phyloP scores from a whole-genome alignment of 2,797 vertebrate genomes.

The Pseudopleuronectes americanus region DNA sequence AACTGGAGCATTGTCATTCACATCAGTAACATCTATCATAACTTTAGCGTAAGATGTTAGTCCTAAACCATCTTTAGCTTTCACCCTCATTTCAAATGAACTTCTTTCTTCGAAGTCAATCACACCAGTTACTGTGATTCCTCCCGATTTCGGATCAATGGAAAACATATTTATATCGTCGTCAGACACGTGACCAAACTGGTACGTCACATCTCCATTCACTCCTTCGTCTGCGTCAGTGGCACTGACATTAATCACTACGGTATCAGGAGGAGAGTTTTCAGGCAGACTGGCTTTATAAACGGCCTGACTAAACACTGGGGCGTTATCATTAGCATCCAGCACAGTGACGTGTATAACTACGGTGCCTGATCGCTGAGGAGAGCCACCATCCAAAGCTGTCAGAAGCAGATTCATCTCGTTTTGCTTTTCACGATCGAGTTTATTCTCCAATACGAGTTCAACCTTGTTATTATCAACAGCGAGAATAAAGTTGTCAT shows the following conservation, averaged over 20 bases:
- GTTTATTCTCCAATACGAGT: constrained; percentile 34
- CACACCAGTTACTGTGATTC: constrained; percentile 32
- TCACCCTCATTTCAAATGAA: constrained; percentile 35
- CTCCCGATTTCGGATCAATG: constrained; percentile 35
- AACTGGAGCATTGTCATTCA: constrained; percentile 78
- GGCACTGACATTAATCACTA: constrained; percentile 56
- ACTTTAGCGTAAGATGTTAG: constrained; percentile 63
- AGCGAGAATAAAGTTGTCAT: constrained; percentile 66
- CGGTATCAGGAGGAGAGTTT: constrained; percentile 61
- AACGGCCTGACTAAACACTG: constrained; percentile 73
- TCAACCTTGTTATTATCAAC: constrained; percentile 43
- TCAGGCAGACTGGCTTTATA: constrained; percentile 80
- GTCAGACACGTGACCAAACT: constrained; percentile 45
- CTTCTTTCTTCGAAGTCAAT: constrained; percentile 54
- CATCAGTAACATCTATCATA: constrained; percentile 64
- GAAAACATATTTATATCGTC: constrained; percentile 32
- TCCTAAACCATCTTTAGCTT: constrained; percentile 73
- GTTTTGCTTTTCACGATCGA: constrained; percentile 44
- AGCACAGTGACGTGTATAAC: constrained; percentile 68
- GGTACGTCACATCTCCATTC: constrained; percentile 77
- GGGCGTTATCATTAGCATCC: constrained; percentile 83
- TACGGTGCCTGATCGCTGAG: constrained; percentile 61
- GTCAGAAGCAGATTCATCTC: constrained; percentile 51
- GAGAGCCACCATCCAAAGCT: constrained; percentile 65
- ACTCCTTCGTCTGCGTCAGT: constrained; percentile 76